Base-by-base conservation (phyloP, 2,113 vertebrate species). In the Thryonomys swinderianus region DNA sequence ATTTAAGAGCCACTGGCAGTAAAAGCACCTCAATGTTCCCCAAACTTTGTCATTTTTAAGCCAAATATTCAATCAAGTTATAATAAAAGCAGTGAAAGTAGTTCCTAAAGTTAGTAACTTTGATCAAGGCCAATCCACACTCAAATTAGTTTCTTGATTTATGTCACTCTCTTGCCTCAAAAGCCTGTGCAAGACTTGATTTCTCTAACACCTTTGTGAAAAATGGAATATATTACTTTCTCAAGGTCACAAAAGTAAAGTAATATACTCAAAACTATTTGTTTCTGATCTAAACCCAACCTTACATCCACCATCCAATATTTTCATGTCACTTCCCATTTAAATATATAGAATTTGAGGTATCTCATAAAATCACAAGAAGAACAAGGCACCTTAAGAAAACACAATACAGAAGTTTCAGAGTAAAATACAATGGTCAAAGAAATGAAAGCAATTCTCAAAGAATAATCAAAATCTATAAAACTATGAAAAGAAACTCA, bases 321-420 rank as follows among this genome's bases (percentile, higher is more conserved):
- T 90, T 90, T 91, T 92, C 61, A 94, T 85, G 82, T 61, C n/a
- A 92, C 57, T 88, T 90, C 16, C 42, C 37, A 94, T 23, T 96
- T 91, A 93, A 80, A 45, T 18, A 92, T 76, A 20, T 3, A 95
- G 34, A 94, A 90, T 73, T 74, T 93, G 78, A 32, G 32, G 27
- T 85, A 74, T 64, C 80, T 95, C 84, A 83, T 37, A 88, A 95
- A 94, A 93, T 48, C 64, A 37, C 76, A 91, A 81, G 59, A 93
- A 92, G 59, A 94, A 92, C 55, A 91, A 83, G 61, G 10, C 53
- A 91, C 16, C 59, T 51, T 86, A 90, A 32, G 37, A 67, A 79
- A 85, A 88, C 53, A 85, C 42, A 92, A 88, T 8, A 95, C 27
- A 42, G 3, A 96, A 61, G 80, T 80, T 67, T 61, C 66, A 64